These are phyloP conservation scores for Acomys russatus DNA, from an alignment of 2,797 vertebrate genomes.

Conservation along the genomic window DNA sequence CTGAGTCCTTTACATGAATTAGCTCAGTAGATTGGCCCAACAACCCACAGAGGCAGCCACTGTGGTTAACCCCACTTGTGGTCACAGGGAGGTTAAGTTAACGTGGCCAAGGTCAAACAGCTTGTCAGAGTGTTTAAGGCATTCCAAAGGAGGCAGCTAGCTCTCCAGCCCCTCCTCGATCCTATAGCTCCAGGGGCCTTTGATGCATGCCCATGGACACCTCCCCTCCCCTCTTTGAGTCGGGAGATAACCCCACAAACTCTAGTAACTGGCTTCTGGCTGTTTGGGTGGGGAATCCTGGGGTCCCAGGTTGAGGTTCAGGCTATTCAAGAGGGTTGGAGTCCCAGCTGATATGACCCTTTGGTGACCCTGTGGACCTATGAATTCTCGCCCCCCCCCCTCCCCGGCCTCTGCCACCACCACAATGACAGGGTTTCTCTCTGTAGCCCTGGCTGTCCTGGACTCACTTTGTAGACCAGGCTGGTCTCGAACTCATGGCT, in stretches of 20 bases:
- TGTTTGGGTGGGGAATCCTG: neutral
- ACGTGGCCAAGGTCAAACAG: conserved; percentile 64
- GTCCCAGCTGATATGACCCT: neutral
- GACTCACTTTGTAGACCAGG: too few relatives aligned
- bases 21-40: conserved; percentile 59
- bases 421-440: too few relatives aligned
- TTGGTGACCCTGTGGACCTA: neutral
- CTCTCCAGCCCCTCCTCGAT: neutral
- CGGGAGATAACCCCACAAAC: neutral
- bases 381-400: too few relatives aligned
- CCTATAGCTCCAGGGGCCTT: neutral
- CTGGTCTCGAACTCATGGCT: too few relatives aligned
- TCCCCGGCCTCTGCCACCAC: too few relatives aligned
- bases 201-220: neutral
- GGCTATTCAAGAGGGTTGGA: neutral
- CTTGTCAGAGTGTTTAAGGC: conserved; percentile 55
- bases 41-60: conserved; percentile 29
- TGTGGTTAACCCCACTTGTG: conserved; percentile 56
- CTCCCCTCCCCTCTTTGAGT: neutral
- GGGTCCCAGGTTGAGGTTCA: neutral
- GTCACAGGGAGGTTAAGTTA: conserved; percentile 52
- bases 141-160: neutral
- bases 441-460: too few relatives aligned
- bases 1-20: conserved; percentile 66
- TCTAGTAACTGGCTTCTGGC: neutral